Percentiles rank a stretch among this genome's conserved stretches.
Evolutionary conservation across 2,113 vertebrate genomes (phyloP).

Genomic region (Psittacus erithacus): DNA sequence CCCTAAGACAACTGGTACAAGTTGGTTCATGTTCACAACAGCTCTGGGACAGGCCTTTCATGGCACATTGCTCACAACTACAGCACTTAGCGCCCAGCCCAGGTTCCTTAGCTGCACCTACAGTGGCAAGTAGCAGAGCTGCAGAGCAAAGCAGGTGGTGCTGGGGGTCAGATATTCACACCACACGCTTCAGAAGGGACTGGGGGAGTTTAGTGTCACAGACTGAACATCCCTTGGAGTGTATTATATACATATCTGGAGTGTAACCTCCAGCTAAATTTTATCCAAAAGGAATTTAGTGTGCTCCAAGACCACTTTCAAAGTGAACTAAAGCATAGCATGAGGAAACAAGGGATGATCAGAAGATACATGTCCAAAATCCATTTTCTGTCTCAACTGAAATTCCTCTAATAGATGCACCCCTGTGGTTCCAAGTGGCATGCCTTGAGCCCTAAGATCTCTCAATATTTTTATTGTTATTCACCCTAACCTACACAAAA

Average conservation of each 20-base stretch:
- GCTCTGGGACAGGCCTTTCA: neutral
- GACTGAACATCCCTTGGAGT: neutral
- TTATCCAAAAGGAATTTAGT: neutral
- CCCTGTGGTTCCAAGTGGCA: neutral
- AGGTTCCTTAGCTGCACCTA: neutral
- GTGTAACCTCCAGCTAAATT: neutral
- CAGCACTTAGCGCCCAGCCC: neutral
- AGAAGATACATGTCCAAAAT: neutral
- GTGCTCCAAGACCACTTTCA: neutral
- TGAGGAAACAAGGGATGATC: neutral
- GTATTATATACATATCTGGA: neutral
- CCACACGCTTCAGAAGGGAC: accelerated
- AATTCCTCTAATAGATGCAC: neutral
- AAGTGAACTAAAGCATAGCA: neutral
- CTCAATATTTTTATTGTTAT: neutral
- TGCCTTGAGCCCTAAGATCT: neutral
- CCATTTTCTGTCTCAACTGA: neutral
- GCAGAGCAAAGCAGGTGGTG: neutral
- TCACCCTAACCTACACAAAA: neutral
- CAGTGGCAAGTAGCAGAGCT: accelerated
- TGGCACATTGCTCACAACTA: accelerated
- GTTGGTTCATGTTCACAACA: neutral
- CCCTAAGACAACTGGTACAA: neutral
- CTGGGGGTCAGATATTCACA: neutral
- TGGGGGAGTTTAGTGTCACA: neutral